Conservation (phyloP, 2,888 invertebrate species). For the Odontothrips loti region DNA sequence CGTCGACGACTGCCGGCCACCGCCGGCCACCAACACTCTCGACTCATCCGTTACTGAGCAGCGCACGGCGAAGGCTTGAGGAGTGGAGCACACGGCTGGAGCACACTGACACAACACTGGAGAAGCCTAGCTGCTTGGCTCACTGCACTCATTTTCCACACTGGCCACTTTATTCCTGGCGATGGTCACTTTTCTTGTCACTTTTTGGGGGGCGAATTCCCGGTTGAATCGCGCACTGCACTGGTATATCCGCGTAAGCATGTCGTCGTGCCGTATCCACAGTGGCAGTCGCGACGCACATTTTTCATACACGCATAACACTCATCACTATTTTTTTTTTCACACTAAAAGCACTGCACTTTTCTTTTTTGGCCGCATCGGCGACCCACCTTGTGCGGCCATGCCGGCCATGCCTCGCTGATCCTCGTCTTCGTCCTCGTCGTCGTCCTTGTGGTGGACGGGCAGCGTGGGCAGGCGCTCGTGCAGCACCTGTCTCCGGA, state of each 20-base stretch:
- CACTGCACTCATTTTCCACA: constrained; percentile 5
- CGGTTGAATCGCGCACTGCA: too few relatives aligned
- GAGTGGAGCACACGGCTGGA: too few relatives aligned
- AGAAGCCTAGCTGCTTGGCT: too few relatives aligned
- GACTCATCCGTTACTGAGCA: too few relatives aligned
- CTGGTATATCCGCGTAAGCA: too few relatives aligned
- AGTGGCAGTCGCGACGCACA: background rate
- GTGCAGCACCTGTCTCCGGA: constrained; percentile 10
- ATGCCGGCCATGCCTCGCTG: background rate
- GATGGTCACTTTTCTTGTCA: background rate
- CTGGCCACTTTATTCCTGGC: background rate
- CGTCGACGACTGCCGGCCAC: too few relatives aligned
- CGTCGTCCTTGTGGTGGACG: background rate
- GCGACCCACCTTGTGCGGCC: background rate
- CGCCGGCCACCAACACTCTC: too few relatives aligned
- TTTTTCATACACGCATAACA: background rate
- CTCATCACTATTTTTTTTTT: background rate
- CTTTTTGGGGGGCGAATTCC: too few relatives aligned
- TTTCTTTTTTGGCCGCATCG: background rate
- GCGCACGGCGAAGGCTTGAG: too few relatives aligned
- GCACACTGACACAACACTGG: too few relatives aligned
- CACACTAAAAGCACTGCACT: background rate
- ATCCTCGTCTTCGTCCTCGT: background rate
- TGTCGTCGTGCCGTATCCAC: constrained; percentile 10
- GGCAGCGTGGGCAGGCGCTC: background rate